These are phyloP conservation scores for Eidolon dupreanum DNA, from an alignment of 2,797 vertebrate genomes.

Conservation along the genomic window DNA sequence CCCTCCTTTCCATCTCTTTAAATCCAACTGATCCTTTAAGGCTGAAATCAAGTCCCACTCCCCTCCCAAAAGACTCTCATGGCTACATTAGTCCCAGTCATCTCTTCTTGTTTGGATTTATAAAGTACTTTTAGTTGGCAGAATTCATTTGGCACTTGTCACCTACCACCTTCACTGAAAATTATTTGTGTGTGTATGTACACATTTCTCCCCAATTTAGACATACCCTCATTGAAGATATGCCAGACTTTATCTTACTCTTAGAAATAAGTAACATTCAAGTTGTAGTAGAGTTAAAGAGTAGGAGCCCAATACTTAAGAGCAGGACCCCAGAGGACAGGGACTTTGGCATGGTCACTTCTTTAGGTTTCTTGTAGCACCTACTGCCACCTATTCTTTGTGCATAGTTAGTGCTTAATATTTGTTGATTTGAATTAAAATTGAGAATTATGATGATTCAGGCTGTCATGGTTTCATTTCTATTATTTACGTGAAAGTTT, in stretches of 20 bases:
- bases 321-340: background rate
- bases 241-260: background rate
- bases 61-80: background rate
- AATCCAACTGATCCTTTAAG: background rate
- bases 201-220: background rate
- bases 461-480: background rate
- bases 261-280: background rate
- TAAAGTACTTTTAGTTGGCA: background rate
- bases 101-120: background rate
- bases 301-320: background rate
- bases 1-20: background rate
- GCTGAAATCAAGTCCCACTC: background rate
- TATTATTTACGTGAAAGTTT: conserved; percentile 61
- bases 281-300: background rate
- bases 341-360: background rate
- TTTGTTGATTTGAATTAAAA: background rate
- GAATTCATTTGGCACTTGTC: background rate
- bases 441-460: background rate
- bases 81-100: background rate
- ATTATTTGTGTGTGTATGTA: background rate
- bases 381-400: background rate
- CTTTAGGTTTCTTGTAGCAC: background rate
- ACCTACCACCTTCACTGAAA: background rate
- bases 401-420: background rate
- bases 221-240: background rate